Evolutionary conservation across 2,113 vertebrate genomes (phyloP), one percentile per base, ranked within the genome.

Genomic region (Octodon degus): DNA sequence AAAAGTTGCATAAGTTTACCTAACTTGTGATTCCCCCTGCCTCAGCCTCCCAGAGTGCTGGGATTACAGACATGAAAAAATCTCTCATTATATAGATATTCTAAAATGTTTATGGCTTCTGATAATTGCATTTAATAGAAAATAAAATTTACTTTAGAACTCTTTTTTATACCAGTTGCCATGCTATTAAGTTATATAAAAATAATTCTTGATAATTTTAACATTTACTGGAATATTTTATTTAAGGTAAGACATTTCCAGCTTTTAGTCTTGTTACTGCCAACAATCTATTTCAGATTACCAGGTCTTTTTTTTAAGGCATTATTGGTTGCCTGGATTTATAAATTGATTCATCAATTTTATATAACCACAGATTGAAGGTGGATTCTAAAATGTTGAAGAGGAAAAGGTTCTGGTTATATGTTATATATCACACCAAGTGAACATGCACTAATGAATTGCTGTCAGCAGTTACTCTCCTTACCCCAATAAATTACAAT

Each of bases 221-320:
- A 89, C 53, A 89, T 89, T 84, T 81, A 90, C 58, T 70, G 40
- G 97, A 96, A 53, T 77, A 89, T 90, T 97, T 95, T 11, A 96
- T 93, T 92, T 89, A 47, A 80, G 88, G 86, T 97, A 94, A 96
- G 96, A 97, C 97, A 98, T 98, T 98, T 98, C 97, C 97, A 97
- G 96, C 97, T 97, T 88, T 95, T 95, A 93, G 88, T 97, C 79
- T 95, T 97, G 72, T 97, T 97, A 87, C 60, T 97, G 90, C 92
- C 1, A 0, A 0, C 90, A 80, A 93, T 62, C 37, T 79, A 50
- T 86, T 53, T 95, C 40, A 93, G 65, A 79, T 50, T 40, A 14
- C 37, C 67, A 79, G 37, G 62, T 68, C 14, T 79, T 95, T 76
- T 92, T 86, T 86, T 86, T 43, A 72, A 79, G 63, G 34, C 90